Evolutionary conservation across 2,797 vertebrate genomes (phyloP).

Genomic region (Syngnathus acus): DNA sequence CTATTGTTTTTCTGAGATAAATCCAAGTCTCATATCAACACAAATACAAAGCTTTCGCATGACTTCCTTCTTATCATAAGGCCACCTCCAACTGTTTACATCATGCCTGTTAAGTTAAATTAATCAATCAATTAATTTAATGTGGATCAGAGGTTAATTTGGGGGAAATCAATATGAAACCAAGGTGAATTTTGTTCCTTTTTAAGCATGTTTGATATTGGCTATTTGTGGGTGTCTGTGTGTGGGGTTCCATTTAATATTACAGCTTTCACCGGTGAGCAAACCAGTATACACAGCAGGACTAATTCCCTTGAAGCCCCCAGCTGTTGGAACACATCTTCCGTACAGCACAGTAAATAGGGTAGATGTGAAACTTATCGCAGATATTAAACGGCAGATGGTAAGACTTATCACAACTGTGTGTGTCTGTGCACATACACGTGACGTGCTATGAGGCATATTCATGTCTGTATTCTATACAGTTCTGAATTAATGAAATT

Average conservation of each 20-base stretch:
- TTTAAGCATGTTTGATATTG: neutral
- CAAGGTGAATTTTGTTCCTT: neutral
- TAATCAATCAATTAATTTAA: conserved; percentile 14
- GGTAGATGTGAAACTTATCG: conserved; percentile 36
- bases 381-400: conserved; percentile 48
- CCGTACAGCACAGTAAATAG: conserved; percentile 12
- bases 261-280: conserved; percentile 47
- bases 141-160: conserved; percentile 1
- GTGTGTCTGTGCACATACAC: conserved; percentile 11
- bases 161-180: neutral
- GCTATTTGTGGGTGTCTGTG: conserved; percentile 12
- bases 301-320: conserved; percentile 58
- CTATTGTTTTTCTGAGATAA: neutral
- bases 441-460: neutral
- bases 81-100: conserved; percentile 21
- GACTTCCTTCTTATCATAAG: conserved; percentile 8
- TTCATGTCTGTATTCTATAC: conserved; percentile 21
- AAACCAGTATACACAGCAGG: conserved; percentile 59
- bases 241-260: conserved; percentile 44
- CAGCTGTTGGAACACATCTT: conserved; percentile 57
- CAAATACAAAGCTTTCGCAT: neutral
- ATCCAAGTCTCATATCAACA: neutral
- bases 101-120: neutral
- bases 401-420: conserved; percentile 32
- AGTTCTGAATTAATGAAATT: conserved; percentile 51